phyloP scores from a whole-genome alignment of 2,888 invertebrate species.

The Meta bourneti region DNA sequence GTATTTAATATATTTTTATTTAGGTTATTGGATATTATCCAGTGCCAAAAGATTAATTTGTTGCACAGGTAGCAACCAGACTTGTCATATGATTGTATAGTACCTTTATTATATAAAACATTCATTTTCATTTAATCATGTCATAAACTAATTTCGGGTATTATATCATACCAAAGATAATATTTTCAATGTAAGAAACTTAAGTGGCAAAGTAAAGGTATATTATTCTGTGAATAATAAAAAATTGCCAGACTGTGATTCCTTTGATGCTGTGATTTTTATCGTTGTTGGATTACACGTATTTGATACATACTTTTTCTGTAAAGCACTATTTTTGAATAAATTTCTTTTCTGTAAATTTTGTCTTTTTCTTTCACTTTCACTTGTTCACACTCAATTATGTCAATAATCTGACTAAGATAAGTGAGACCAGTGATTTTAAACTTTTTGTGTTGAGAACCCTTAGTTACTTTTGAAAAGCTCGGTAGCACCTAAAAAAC shows the following conservation, averaged over 20 bases:
- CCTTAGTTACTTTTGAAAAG: too few species aligned
- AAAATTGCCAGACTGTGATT: constrained; percentile 25
- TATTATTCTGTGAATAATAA: constrained; percentile 12
- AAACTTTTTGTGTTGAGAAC: too few species aligned
- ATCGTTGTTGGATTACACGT: constrained; percentile 14
- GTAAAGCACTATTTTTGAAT: constrained; percentile 50
- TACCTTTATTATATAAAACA: neutral
- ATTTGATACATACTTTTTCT: constrained; percentile 16
- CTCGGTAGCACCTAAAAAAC: too few species aligned
- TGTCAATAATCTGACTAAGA: too few species aligned
- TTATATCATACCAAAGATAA: constrained; percentile 19
- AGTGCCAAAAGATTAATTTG: neutral
- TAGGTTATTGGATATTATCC: neutral
- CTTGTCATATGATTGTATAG: neutral
- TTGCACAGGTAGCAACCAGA: constrained; percentile 1
- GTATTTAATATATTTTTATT: constrained; percentile 1
- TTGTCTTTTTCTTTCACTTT: neutral
- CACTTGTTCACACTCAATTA: too few species aligned
- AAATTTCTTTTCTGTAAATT: constrained; percentile 28
- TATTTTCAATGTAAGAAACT: neutral
- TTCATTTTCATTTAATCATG: constrained; percentile 8
- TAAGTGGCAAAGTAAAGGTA: neutral
- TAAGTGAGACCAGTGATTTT: too few species aligned
- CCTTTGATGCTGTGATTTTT: constrained; percentile 44
- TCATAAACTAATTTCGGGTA: constrained; percentile 22